A percentile compares a stretch with the other conserved stretches of the same genome.
Evolutionary conservation across 92 coral and sea anemone species (phyloP).

Genomic region (Phenganax marumi): DNA sequence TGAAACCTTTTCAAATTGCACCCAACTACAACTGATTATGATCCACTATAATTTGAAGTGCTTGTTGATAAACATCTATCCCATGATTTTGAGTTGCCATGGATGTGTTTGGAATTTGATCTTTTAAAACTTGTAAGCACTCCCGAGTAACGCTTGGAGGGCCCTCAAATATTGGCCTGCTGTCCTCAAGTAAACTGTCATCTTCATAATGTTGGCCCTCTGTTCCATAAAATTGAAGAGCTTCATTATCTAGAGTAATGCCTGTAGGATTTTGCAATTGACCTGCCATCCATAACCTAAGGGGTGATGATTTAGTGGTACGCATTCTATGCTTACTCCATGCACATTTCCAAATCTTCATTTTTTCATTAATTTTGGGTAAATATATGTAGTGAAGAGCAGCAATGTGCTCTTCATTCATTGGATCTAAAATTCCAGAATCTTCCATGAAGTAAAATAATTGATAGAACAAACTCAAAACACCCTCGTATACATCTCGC

Average conservation of each 20-base stretch:
- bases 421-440: slow-evolving; percentile 47
- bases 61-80: slow-evolving; percentile 25
- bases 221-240: slow-evolving; percentile 50
- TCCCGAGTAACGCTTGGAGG: slow-evolving; percentile 47
- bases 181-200: slow-evolving; percentile 48
- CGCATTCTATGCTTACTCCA: slow-evolving; percentile 57
- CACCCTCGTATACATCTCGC: slow-evolving; percentile 60
- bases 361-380: slow-evolving; percentile 50
- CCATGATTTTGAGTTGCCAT: slow-evolving; percentile 60
- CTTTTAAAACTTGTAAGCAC: slow-evolving; percentile 42
- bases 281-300: slow-evolving; percentile 63
- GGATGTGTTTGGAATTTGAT: slow-evolving; percentile 43
- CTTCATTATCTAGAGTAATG: slow-evolving; percentile 34
- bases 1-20: neutral
- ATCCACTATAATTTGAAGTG: neutral
- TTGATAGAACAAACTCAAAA: slow-evolving; percentile 49
- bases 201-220: slow-evolving; percentile 47
- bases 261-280: slow-evolving; percentile 64
- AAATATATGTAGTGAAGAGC: slow-evolving; percentile 61
- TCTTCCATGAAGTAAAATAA: slow-evolving; percentile 59
- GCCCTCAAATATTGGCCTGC: slow-evolving; percentile 57
- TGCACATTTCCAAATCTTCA: slow-evolving; percentile 55
- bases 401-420: slow-evolving; percentile 56
- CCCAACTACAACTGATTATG: too few relatives aligned
- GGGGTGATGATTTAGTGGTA: slow-evolving; percentile 61